Evolutionary conservation across 2,113 vertebrate genomes (phyloP).

Genomic region (Amphilophus citrinellus): DNA sequence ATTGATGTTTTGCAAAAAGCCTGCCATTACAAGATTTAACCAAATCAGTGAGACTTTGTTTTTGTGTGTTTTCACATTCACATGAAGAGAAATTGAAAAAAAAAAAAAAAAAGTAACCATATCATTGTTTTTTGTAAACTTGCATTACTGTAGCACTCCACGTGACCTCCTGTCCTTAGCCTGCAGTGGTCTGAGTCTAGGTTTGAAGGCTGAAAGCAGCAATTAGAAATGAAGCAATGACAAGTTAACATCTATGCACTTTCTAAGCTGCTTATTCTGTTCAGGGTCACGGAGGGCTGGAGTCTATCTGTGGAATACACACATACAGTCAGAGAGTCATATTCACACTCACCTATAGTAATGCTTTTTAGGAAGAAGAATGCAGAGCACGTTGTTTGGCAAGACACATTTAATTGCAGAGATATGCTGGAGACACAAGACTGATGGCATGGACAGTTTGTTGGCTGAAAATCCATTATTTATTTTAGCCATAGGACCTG

Average conservation of each 20-base stretch:
- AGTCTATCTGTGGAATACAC: not conserved
- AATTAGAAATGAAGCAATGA: slow-evolving; percentile 27
- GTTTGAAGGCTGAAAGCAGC: slow-evolving; percentile 36
- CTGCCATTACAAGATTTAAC: not conserved
- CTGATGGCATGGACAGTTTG: not conserved
- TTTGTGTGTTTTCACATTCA: not conserved
- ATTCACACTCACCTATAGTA: not conserved
- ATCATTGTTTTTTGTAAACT: not conserved
- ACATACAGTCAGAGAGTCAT: not conserved
- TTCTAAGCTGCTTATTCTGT: slow-evolving; percentile 40
- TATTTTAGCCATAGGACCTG: not conserved
- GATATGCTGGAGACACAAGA: too few species aligned
- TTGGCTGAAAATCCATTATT: not conserved
- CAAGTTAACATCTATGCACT: slow-evolving; percentile 38
- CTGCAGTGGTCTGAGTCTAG: not conserved
- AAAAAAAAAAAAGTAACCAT: not conserved
- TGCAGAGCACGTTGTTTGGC: not conserved
- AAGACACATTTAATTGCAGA: not conserved
- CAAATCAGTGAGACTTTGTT: not conserved
- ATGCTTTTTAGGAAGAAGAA: slow-evolving; percentile 1
- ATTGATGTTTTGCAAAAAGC: not conserved
- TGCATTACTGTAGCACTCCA: not conserved
- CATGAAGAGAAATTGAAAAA: not conserved
- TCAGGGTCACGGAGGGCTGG: slow-evolving; percentile 9
- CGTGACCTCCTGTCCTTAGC: not conserved